Evolutionary conservation across 2,113 vertebrate species (phyloP).

Genomic region (Carassius auratus): DNA sequence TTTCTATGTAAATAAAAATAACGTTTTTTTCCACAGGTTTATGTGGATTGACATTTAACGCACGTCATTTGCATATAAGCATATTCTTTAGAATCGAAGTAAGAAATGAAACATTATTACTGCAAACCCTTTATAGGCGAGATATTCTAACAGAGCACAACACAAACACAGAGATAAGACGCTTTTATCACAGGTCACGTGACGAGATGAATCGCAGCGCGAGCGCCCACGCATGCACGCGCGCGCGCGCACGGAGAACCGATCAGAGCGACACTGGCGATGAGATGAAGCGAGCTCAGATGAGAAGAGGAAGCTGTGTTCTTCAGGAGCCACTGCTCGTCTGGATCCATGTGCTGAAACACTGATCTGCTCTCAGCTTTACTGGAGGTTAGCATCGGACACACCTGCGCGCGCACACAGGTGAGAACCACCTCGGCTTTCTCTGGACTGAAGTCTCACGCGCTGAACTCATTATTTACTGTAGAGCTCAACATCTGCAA

Average conservation of each 20-base stretch:
- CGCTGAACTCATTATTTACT: background rate
- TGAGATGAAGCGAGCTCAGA: background rate
- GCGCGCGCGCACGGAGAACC: background rate
- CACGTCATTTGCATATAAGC: background rate
- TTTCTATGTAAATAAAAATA: background rate
- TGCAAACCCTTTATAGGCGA: background rate
- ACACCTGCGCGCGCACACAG: slow-evolving; percentile 5
- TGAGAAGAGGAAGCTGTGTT: background rate
- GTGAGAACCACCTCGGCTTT: background rate
- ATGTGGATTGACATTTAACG: background rate
- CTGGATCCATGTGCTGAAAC: background rate
- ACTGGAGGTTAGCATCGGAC: background rate
- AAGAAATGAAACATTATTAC: background rate
- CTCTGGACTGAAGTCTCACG: background rate
- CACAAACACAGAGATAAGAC: background rate
- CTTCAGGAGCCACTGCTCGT: background rate
- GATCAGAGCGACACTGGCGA: background rate
- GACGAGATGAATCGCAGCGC: background rate
- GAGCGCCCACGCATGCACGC: background rate
- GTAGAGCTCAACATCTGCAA: background rate
- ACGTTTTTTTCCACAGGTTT: background rate
- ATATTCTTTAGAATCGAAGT: background rate
- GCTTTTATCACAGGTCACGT: background rate
- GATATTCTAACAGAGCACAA: background rate
- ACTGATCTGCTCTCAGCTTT: background rate